Conservation (phyloP, 2,797 vertebrate species). For the Lophius americanus region DNA sequence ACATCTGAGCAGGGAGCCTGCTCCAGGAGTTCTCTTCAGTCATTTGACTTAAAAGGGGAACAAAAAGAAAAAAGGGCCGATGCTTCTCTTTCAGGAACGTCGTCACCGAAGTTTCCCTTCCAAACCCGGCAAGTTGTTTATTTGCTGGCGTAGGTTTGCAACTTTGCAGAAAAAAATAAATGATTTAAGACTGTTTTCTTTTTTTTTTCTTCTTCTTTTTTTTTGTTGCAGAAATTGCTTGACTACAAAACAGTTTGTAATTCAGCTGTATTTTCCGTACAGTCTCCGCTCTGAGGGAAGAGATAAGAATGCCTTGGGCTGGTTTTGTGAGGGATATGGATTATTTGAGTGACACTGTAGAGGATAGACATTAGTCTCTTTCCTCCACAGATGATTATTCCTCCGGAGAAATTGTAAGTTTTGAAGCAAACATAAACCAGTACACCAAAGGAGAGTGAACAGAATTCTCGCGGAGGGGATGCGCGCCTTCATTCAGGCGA, state of each 20-base stretch:
- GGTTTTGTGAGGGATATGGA: constrained; percentile 53
- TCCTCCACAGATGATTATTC: constrained; percentile 51
- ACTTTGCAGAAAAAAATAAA: too few relatives aligned
- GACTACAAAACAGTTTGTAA: too few relatives aligned
- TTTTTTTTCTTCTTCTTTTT: neutral
- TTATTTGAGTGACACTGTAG: constrained; percentile 56
- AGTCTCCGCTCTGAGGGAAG: constrained; percentile 21
- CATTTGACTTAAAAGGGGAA: too few relatives aligned
- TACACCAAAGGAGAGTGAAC: constrained; percentile 32
- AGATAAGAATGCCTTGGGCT: constrained; percentile 46
- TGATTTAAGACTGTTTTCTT: neutral
- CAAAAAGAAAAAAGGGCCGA: too few relatives aligned
- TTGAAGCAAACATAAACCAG: too few relatives aligned
- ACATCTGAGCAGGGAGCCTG: too few relatives aligned
- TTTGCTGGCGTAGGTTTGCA: too few relatives aligned
- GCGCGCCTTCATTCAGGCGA: constrained; percentile 4
- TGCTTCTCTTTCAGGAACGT: too few relatives aligned
- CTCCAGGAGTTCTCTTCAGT: too few relatives aligned
- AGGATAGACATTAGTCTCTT: constrained; percentile 45
- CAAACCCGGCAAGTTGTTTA: too few relatives aligned
- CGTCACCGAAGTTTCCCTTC: too few relatives aligned
- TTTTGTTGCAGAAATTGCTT: neutral
- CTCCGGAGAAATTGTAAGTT: constrained; percentile 1
- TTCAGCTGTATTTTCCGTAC: constrained; percentile 31
- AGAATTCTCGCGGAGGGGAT: constrained; percentile 28